Evolutionary conservation across 2,888 invertebrate species (phyloP).

Genomic region (Plagiodera versicolora): DNA sequence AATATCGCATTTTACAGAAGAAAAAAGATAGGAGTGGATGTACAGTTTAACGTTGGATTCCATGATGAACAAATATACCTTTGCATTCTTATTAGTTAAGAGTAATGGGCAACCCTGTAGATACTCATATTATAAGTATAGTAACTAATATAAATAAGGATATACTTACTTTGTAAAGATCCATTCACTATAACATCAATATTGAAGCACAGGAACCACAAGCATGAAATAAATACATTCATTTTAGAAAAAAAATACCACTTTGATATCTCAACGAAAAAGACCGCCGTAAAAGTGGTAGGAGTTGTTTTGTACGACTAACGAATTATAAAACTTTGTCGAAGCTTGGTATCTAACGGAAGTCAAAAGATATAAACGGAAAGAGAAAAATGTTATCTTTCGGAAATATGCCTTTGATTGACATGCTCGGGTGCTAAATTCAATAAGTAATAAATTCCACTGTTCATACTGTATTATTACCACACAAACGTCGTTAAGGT

Average conservation of each 20-base stretch:
- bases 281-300: too few species aligned
- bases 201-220: conserved; percentile 14
- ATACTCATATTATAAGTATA: too few species aligned
- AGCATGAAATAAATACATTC: conserved; percentile 5
- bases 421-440: conserved; percentile 11
- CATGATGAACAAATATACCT: too few species aligned
- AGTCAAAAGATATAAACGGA: conserved; percentile 26
- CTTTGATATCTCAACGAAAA: too few species aligned
- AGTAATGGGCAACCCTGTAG: too few species aligned
- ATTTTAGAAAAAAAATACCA: not conserved
- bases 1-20: too few species aligned
- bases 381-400: conserved; percentile 25
- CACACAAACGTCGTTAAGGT: too few species aligned
- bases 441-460: too few species aligned
- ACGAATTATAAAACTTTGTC: conserved; percentile 14
- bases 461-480: too few species aligned
- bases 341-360: conserved; percentile 26
- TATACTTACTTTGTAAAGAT: not conserved
- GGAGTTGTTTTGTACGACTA: not conserved
- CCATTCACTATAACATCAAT: conserved; percentile 4
- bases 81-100: too few species aligned
- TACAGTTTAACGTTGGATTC: too few species aligned
- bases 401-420: conserved; percentile 22
- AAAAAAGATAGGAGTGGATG: too few species aligned
- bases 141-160: not conserved